Evolutionary conservation across 2,113 vertebrate genomes (phyloP), one percentile per base, ranked within the genome.

Genomic region (Xenopus borealis): DNA sequence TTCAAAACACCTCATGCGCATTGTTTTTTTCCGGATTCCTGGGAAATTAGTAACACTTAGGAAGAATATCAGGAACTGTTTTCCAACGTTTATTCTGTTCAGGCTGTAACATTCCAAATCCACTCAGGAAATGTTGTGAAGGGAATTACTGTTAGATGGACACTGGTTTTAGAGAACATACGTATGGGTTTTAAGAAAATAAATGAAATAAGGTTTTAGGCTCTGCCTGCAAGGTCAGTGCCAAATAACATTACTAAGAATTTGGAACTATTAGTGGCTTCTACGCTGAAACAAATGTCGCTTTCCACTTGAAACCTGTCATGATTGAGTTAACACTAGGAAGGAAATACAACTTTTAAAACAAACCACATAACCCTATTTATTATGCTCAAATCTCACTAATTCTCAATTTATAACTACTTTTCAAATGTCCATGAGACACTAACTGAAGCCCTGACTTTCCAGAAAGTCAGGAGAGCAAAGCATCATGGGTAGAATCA

Each of bases 11-110:
- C 87, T 86, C 86, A 83, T 81, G 87, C 62, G 86, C 90, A 91
- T 84, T 92, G 91, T 93, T 92, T 75, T 93, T 92, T 92, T 93
- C 92, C 90, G 89, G 88, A 92, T 91, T 92, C 88, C 84, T 91
- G 85, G 80, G 89, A 89, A 92, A 91, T 90, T 89, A 16, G 47
- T 12, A 50, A 50, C 47, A 13, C 47, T 89, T 77, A 91, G 89
- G 84, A 92, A 91, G 91, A 91, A 91, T 91, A 89, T 91, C 89
- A 91, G 90, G 92, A 92, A 92, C 89, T 91, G 86, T 89, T 90
- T 88, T 27, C 23, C 23, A 27, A 27, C 3, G 23, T 88, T 84
- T 87, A 90, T 84, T 82, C 86, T 80, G 80, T 86, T 88, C 69
- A 91, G 88, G 91, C 91, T 91, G 90, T 89, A 85, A 86, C 88